Conservation (phyloP, 2,888 invertebrate species). For the Hirtodrosophila alboralis region DNA sequence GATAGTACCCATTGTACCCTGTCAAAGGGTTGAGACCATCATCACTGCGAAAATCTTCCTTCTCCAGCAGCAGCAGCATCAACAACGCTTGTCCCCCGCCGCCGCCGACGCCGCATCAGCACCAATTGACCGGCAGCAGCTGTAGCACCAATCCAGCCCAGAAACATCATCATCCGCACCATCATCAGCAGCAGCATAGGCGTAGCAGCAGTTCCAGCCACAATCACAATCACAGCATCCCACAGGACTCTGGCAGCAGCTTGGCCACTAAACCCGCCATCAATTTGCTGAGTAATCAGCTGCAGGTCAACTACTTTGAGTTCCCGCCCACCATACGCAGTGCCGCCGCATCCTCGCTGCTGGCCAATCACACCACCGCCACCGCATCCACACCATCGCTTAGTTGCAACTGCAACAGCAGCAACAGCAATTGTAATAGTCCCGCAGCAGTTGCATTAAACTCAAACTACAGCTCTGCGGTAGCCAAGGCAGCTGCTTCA, state of each 20-base stretch:
- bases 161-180: constrained; percentile 36
- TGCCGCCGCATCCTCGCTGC: constrained; percentile 30
- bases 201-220: constrained; percentile 36
- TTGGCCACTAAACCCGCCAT: constrained; percentile 64
- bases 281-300: constrained; percentile 74
- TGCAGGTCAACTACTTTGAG: constrained; percentile 80
- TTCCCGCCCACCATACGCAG: constrained; percentile 65
- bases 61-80: constrained; percentile 79
- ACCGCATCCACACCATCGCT: constrained; percentile 74
- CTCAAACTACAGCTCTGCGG: constrained; percentile 56
- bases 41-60: constrained; percentile 83
- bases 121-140: constrained; percentile 56
- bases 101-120: constrained; percentile 76
- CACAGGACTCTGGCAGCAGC: constrained; percentile 33
- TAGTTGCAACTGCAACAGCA: constrained; percentile 28
- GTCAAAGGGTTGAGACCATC: constrained; percentile 84
- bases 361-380: constrained; percentile 41
- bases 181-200: constrained; percentile 28
- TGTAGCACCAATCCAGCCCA: constrained; percentile 40
- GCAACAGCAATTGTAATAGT: constrained; percentile 18
- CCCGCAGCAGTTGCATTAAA: constrained; percentile 27
- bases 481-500: constrained; percentile 67
- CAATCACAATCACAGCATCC: not conserved
- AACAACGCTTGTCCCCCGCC: constrained; percentile 81
- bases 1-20: constrained; percentile 85